phyloP scores from a whole-genome alignment of 2,888 invertebrate species.

The Clistopyga incitator region DNA sequence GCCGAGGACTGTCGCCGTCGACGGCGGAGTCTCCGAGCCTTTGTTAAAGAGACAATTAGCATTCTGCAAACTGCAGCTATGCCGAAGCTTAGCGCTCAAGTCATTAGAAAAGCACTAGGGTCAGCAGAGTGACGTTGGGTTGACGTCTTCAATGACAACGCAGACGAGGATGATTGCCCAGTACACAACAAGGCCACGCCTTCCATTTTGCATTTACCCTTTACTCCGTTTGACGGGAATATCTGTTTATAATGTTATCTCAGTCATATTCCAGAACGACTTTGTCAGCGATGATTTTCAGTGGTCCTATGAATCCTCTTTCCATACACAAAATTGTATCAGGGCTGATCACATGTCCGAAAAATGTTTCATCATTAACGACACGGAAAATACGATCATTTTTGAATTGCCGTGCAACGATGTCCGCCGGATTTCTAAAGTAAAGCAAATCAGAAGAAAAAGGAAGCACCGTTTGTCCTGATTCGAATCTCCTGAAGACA shows the following conservation, averaged over 20 bases:
- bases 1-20: conserved; percentile 49
- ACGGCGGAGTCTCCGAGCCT: conserved; percentile 62
- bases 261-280: not conserved
- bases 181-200: conserved; percentile 3
- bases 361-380: not conserved
- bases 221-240: not conserved
- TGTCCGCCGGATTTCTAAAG: not conserved
- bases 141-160: conserved; percentile 46
- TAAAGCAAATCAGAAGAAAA: conserved; percentile 10
- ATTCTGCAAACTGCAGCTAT: conserved; percentile 72
- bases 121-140: conserved; percentile 47
- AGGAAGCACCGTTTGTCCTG: conserved; percentile 23
- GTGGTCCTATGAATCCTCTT: too few species aligned
- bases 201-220: conserved; percentile 32
- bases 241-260: not conserved
- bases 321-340: not conserved
- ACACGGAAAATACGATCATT: not conserved
- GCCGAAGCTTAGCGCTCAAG: conserved; percentile 53
- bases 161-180: conserved; percentile 32
- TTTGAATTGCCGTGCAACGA: not conserved
- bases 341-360: not conserved
- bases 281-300: too few species aligned
- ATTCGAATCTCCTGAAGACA: conserved; percentile 24
- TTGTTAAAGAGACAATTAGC: conserved; percentile 76
- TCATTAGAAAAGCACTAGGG: conserved; percentile 70